phyloP scores from a whole-genome alignment of 2,888 invertebrate genomes.

The Melinaea marsaeus region DNA sequence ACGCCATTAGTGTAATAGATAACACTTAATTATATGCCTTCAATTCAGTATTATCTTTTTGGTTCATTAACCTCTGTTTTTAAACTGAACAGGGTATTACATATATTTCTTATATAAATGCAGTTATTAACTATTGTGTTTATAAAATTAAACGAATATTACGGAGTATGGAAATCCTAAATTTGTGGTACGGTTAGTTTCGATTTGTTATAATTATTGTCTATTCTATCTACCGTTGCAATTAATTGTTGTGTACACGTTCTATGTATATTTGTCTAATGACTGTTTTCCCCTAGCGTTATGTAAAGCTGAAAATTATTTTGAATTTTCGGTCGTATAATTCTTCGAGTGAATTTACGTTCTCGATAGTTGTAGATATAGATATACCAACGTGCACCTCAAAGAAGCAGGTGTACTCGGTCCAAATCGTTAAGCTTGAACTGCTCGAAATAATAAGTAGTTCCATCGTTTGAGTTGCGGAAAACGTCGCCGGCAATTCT shows the following conservation, averaged over 20 bases:
- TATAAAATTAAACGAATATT: not conserved
- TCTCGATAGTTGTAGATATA: not conserved
- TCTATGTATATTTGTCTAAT: no score
- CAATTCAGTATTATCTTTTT: constrained; percentile 25
- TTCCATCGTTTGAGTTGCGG: constrained; percentile 71
- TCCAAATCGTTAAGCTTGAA: constrained; percentile 70
- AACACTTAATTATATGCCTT: constrained; percentile 36
- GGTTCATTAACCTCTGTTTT: constrained; percentile 22
- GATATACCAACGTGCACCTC: not conserved
- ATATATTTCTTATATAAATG: constrained; percentile 15
- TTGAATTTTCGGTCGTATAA: not conserved
- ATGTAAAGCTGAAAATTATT: no score
- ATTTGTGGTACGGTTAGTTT: not conserved
- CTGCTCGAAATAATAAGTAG: constrained; percentile 75
- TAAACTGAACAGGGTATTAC: constrained; percentile 9
- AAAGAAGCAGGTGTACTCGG: constrained; percentile 53
- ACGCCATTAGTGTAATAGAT: constrained; percentile 40
- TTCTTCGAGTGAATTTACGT: not conserved
- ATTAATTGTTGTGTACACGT: not conserved
- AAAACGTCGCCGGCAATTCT: constrained; percentile 69
- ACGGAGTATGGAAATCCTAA: not conserved
- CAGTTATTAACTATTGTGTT: not conserved
- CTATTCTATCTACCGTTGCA: not conserved
- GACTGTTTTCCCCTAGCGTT: no score
- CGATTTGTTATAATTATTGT: constrained; percentile 1